Percentiles rank a stretch among this genome's conserved stretches.
These are phyloP conservation scores for Erebia palarica DNA, from an alignment of 2,888 invertebrate genomes.

Conservation along the genomic window DNA sequence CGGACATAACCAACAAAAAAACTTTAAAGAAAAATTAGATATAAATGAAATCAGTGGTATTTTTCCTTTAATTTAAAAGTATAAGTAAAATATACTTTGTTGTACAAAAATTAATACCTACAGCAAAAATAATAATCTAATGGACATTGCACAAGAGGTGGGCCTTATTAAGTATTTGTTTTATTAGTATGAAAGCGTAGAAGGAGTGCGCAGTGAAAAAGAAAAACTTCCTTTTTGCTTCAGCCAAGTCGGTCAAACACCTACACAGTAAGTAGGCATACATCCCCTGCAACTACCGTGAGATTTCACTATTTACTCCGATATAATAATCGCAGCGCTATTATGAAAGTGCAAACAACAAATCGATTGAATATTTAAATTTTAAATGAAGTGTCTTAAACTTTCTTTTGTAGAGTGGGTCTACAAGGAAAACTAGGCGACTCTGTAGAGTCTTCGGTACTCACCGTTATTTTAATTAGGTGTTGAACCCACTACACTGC, in stretches of 20 bases:
- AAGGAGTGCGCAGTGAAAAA: no score
- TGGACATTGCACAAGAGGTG: no score
- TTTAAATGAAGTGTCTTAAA: not conserved
- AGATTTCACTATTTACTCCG: constrained; percentile 12
- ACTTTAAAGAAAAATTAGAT: no score
- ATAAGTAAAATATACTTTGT: no score
- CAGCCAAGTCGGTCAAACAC: not conserved
- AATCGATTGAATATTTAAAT: constrained; percentile 21
- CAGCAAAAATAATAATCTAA: no score
- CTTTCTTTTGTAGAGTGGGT: constrained; percentile 5
- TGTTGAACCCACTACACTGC: not conserved
- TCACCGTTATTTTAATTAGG: no score
- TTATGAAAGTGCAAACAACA: constrained; percentile 30
- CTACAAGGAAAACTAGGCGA: not conserved
- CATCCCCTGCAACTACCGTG: not conserved
- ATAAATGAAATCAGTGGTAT: no score
- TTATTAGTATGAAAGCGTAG: no score
- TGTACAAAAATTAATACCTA: no score
- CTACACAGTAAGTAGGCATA: not conserved
- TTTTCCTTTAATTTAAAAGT: no score
- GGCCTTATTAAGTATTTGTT: no score
- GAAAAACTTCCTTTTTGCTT: not conserved
- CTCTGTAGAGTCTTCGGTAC: not conserved
- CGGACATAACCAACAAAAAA: no score
- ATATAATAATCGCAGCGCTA: constrained; percentile 4